Percentiles rank a stretch among this genome's conserved stretches.
Conservation (phyloP, 2,113 vertebrate species). For the Pontoporia blainvillei region DNA sequence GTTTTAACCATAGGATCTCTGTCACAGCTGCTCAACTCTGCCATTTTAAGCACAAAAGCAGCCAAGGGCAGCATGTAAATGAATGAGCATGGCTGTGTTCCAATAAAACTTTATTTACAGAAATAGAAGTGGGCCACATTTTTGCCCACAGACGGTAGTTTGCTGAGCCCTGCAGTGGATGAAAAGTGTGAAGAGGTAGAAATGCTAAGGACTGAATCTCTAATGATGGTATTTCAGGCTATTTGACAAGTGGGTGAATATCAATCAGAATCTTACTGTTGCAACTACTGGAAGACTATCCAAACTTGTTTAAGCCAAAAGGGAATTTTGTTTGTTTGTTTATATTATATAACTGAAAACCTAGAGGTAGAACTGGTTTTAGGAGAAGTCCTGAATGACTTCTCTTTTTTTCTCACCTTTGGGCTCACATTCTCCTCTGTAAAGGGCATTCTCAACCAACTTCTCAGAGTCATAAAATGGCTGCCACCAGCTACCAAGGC, state of each 20-base stretch:
- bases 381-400: not conserved
- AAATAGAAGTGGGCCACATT: not conserved
- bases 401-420: not conserved
- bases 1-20: not conserved
- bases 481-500: not conserved
- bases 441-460: not conserved
- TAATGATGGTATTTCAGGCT: not conserved
- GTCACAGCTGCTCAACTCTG: not conserved
- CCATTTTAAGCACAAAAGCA: not conserved
- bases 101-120: not conserved
- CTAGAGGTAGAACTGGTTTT: not conserved
- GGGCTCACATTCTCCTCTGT: not conserved
- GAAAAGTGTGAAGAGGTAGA: not conserved
- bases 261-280: not conserved
- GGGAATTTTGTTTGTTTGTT: not conserved
- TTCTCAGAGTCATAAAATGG: not conserved
- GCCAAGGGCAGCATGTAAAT: not conserved
- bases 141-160: not conserved
- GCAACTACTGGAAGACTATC: not conserved
- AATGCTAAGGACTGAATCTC: not conserved
- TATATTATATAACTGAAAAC: not conserved
- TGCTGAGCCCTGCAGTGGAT: not conserved
- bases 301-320: not conserved
- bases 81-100: not conserved
- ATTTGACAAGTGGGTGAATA: not conserved